Conservation (phyloP, 53 echinoderm and acorn worm genomes). For the Crossaster papposus region DNA sequence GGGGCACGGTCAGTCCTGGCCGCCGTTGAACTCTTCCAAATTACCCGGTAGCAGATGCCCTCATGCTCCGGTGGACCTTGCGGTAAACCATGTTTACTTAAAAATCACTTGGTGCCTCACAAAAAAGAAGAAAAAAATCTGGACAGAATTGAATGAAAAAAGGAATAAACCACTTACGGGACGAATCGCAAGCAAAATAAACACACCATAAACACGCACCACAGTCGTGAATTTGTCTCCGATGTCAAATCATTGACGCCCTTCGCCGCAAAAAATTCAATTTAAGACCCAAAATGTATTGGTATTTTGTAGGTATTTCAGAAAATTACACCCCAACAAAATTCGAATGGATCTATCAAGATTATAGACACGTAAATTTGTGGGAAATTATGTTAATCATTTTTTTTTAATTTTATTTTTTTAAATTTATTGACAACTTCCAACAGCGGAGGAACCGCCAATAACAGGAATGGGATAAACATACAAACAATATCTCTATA, state of each 20-base stretch:
- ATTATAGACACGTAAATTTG: too few relatives aligned
- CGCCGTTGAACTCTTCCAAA: conserved; percentile 30
- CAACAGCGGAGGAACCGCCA: too few relatives aligned
- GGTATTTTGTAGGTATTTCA: not conserved
- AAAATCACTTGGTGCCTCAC: conserved; percentile 7
- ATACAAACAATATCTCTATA: too few relatives aligned
- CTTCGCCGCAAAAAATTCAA: not conserved
- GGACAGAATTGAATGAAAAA: not conserved
- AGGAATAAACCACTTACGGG: conserved; percentile 34
- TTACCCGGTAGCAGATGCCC: conserved; percentile 39
- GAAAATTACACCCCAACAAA: not conserved
- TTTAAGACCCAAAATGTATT: not conserved
- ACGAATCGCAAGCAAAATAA: conserved; percentile 23
- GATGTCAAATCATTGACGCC: not conserved
- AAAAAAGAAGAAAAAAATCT: not conserved
- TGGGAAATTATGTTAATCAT: too few relatives aligned
- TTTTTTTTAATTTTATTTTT: too few relatives aligned
- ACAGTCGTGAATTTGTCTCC: not conserved
- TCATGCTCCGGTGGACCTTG: not conserved
- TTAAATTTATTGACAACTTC: too few relatives aligned
- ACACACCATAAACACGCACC: conserved; percentile 5
- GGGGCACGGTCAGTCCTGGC: conserved; percentile 5
- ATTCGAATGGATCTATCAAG: too few relatives aligned
- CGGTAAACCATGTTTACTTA: conserved; percentile 36
- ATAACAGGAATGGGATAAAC: too few relatives aligned